These are phyloP conservation scores for Chauna torquata DNA, from an alignment of 2,113 vertebrate genomes.

Conservation along the genomic window DNA sequence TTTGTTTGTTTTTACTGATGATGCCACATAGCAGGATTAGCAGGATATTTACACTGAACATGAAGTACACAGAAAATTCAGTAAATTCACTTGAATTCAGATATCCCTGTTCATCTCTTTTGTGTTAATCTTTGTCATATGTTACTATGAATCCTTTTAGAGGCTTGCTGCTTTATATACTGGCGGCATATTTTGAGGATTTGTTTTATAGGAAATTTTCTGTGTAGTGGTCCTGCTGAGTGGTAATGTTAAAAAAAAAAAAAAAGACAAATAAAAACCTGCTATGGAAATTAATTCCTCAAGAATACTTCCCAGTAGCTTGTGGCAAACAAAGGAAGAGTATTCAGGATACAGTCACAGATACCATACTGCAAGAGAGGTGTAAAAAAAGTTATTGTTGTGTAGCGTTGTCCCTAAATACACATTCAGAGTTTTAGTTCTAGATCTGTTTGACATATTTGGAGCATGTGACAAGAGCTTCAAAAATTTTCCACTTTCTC, in stretches of 20 bases:
- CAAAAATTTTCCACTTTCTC: slow-evolving; percentile 60
- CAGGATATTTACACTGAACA: not conserved
- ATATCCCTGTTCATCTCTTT: not conserved
- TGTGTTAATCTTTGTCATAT: not conserved
- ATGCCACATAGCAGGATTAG: not conserved
- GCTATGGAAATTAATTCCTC: not conserved
- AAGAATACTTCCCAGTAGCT: not conserved
- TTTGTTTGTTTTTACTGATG: not conserved
- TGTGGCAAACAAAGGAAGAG: not conserved
- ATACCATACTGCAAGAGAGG: not conserved
- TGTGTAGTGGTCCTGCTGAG: not conserved
- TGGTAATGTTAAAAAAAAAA: too few relatives aligned
- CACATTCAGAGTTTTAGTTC: not conserved
- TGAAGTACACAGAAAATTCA: not conserved
- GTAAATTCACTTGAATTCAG: not conserved
- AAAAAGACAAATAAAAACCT: not conserved
- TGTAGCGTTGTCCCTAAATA: slow-evolving; percentile 12
- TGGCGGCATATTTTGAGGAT: not conserved
- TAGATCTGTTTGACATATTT: slow-evolving; percentile 58
- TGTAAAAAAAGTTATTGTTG: slow-evolving; percentile 19
- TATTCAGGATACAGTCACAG: not conserved
- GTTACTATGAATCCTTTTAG: not conserved
- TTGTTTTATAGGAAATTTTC: not conserved
- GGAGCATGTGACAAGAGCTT: slow-evolving; percentile 64
- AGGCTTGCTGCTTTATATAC: not conserved